Base-by-base conservation (phyloP, 2,888 invertebrate genomes). In the Achlya flavicornis region DNA sequence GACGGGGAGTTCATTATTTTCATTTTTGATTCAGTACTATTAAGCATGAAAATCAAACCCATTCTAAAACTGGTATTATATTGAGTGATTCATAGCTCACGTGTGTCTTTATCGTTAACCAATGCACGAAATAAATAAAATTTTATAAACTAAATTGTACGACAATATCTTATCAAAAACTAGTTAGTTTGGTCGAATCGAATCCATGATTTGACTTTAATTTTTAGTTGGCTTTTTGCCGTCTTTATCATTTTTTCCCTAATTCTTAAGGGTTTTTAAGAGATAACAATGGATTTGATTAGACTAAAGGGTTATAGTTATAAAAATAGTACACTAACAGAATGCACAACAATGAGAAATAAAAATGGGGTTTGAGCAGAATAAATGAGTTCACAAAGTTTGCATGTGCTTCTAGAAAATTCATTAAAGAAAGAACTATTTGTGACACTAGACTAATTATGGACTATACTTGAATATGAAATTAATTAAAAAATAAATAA, bases 341-440 rank as follows among this genome's bases (percentile, higher is more conserved):
- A 84, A 88, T 83, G 85, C 85, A 85, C 84, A 86, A 86, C 76
- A 84, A 86, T 85, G 85, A 86, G 73, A 86, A 88, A 86, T 80
- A 83, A 88, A 88, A 86, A 92, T 91, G 92, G 91, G 93, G 92
- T 90, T 89, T 85, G 86, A 89, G 90, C 92, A 93, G 93, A 93
- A 85, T 90, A 87, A 91, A 93, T 92, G 93, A 93, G 93, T 91
- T 89, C 76, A 85, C 85, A 78, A 79, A 81, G 63, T 73, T 77
- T 74, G 77, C 80, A 78, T 79, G 78, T 79, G 78, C 76, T 73
- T 76, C 68, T 65, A 78, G 71, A 16, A 61, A 26, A 35, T 61
- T 69, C 61, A 61, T 1, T 53, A 67, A 65, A 72, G 66, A 64
- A 60, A 65, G 32, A 53, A 61, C 53, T 59, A 53, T 66, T 53